Percentiles rank a stretch among this genome's conserved stretches.
phyloP scores from a whole-genome alignment of 2,888 invertebrate species.

The Diabrotica balteata region DNA sequence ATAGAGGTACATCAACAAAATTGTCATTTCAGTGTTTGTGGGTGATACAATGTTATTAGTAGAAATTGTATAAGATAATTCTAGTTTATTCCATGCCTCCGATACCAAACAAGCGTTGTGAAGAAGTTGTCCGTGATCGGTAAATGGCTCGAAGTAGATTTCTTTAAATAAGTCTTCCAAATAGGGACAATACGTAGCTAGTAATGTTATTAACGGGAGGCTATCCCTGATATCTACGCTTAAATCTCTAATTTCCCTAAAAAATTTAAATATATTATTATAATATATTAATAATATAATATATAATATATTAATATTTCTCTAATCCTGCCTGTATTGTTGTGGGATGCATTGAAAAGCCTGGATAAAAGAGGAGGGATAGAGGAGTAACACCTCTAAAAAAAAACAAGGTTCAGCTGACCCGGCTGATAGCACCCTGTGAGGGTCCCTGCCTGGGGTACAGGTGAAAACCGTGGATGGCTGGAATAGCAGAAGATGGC shows the following conservation, averaged over 20 bases:
- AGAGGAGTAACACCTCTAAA: too few species aligned
- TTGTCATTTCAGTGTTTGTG: slow-evolving; percentile 66
- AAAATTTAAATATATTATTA: background rate
- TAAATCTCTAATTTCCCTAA: slow-evolving; percentile 58
- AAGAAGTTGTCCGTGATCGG: slow-evolving; percentile 57
- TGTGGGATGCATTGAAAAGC: too few species aligned
- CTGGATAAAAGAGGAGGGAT: too few species aligned
- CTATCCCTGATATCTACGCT: slow-evolving; percentile 65
- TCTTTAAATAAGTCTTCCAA: slow-evolving; percentile 60
- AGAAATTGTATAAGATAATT: slow-evolving; percentile 64
- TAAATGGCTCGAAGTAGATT: slow-evolving; percentile 57
- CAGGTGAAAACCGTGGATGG: too few species aligned
- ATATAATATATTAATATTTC: too few species aligned
- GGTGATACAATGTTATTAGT: slow-evolving; percentile 64
- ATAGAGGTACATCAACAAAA: slow-evolving; percentile 65
- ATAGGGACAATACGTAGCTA: slow-evolving; percentile 68
- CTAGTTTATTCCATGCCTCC: slow-evolving; percentile 64
- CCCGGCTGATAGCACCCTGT: too few species aligned
- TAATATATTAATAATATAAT: too few species aligned
- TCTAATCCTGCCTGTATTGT: too few species aligned
- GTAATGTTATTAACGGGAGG: slow-evolving; percentile 64
- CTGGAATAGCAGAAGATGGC: too few species aligned
- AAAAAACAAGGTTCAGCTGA: too few species aligned
- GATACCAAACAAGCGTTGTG: slow-evolving; percentile 63
- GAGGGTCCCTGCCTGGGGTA: too few species aligned